Conservation (phyloP, 2,797 vertebrate species). For the Hafferia zeledoni region DNA sequence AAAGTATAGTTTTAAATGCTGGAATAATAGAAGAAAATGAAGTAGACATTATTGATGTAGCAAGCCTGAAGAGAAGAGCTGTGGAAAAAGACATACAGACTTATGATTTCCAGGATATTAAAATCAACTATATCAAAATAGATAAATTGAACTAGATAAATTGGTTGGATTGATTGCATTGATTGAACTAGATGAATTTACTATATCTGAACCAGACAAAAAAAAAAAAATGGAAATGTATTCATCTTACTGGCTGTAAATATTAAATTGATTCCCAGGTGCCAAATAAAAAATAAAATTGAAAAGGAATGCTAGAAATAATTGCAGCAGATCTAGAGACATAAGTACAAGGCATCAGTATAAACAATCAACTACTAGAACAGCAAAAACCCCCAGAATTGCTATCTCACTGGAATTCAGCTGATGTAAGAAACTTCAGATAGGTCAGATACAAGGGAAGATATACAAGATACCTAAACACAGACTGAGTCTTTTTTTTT, state of each 20-base stretch:
- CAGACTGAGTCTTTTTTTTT: background rate
- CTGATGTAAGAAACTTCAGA: background rate
- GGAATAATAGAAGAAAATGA: background rate
- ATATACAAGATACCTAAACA: background rate
- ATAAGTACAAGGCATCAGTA: background rate
- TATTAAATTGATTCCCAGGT: background rate
- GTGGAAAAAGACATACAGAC: background rate
- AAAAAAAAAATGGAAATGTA: background rate
- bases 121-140: background rate
- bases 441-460: background rate
- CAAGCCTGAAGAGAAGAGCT: background rate
- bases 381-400: background rate
- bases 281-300: background rate
- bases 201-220: background rate
- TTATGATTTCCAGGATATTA: background rate
- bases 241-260: background rate
- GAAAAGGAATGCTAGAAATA: background rate
- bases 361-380: background rate
- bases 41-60: background rate
- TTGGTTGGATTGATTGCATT: background rate
- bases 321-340: background rate
- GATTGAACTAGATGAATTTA: background rate
- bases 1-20: background rate
- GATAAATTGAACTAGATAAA: background rate
- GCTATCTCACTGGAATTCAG: background rate